Conservation (phyloP, 2,113 vertebrate species). For the Chelonoidis abingdonii region DNA sequence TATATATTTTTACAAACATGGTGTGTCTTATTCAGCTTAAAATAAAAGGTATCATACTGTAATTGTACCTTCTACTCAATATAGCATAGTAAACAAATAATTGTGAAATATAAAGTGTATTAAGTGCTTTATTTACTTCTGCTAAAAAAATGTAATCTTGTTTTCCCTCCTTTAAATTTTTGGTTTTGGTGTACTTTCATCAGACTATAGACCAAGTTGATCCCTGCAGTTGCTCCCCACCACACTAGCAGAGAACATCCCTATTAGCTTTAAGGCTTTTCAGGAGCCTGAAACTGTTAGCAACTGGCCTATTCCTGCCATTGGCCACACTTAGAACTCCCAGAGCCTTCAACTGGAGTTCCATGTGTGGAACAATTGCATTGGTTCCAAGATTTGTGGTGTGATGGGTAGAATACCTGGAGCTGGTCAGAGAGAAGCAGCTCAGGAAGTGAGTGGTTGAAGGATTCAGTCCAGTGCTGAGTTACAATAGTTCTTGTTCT, state of each 20-base stretch:
- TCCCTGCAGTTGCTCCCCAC: neutral
- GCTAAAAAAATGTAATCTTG: neutral
- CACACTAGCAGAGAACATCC: neutral
- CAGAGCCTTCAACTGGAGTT: neutral
- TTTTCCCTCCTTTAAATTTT: neutral
- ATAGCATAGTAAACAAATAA: neutral
- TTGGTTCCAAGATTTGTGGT: neutral
- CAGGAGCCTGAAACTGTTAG: neutral
- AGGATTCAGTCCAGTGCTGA: neutral
- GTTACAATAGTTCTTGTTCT: conserved; percentile 5
- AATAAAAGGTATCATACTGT: neutral
- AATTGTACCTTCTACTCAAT: neutral
- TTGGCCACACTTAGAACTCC: neutral
- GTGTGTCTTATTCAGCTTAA: neutral
- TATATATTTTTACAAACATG: neutral
- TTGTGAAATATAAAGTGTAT: neutral
- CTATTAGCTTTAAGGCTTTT: neutral
- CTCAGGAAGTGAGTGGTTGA: neutral
- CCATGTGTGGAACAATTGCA: neutral
- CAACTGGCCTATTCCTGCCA: neutral
- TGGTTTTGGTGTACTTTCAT: conserved; percentile 16
- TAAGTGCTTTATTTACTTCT: conserved; percentile 9
- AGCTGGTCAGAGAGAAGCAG: neutral
- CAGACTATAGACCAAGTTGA: neutral
- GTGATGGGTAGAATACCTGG: neutral